These are phyloP conservation scores for Spilogale gracilis DNA, from an alignment of 2,113 vertebrate genomes.

Conservation along the genomic window DNA sequence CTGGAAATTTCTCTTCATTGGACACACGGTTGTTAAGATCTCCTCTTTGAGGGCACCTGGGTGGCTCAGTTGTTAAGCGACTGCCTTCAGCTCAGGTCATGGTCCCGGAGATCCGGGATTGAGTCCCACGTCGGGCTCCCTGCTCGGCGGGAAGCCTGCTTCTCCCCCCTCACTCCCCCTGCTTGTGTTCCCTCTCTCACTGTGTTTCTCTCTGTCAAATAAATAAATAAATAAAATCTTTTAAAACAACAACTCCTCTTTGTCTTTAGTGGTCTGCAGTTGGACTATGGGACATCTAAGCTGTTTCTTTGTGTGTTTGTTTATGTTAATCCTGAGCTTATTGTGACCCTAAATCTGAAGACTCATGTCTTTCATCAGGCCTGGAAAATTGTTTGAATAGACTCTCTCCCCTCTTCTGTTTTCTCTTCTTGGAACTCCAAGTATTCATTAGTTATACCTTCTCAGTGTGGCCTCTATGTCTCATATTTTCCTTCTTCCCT, in stretches of 20 bases:
- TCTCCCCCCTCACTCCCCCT: too few relatives aligned
- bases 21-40: not conserved
- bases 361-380: not conserved
- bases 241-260: not conserved
- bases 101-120: too few relatives aligned
- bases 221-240: too few relatives aligned
- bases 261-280: not conserved
- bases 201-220: too few relatives aligned
- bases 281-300: not conserved
- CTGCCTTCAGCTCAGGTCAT: too few relatives aligned
- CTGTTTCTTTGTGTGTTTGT: not conserved
- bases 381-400: not conserved
- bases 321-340: not conserved
- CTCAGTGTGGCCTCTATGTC: not conserved
- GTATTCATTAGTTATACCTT: not conserved
- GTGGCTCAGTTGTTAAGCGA: too few relatives aligned
- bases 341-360: slow-evolving; percentile 15
- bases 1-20: not conserved
- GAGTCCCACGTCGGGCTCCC: too few relatives aligned
- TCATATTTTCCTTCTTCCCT: not conserved
- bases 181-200: too few relatives aligned
- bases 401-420: not conserved
- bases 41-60: not conserved
- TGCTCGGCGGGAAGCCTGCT: too few relatives aligned
- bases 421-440: not conserved